A percentile compares a stretch with the other conserved stretches of the same genome.
These are phyloP conservation scores for Xanthostigma xanthostigma DNA, from an alignment of 2,888 invertebrate genomes.

Conservation along the genomic window DNA sequence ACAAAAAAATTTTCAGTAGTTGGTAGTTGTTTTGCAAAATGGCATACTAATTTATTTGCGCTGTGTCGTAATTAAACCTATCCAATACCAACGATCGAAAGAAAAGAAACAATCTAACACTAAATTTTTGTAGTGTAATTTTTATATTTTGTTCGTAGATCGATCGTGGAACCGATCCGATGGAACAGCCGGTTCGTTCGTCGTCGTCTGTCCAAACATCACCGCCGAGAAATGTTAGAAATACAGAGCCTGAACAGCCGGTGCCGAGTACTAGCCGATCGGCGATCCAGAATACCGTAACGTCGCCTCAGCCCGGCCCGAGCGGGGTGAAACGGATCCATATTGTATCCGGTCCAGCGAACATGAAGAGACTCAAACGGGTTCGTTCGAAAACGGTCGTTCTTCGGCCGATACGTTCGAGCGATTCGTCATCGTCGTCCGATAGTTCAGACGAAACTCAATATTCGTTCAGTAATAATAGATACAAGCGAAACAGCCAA, in stretches of 20 bases:
- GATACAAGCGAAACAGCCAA: background rate
- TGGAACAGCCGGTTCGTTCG: conserved; percentile 37
- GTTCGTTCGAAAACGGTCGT: conserved; percentile 3
- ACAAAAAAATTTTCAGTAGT: too few relatives aligned
- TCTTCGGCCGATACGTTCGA: conserved; percentile 7
- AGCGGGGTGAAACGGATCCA: conserved; percentile 5
- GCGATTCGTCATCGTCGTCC: conserved; percentile 9
- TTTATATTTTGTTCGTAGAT: conserved; percentile 28
- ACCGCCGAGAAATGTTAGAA: conserved; percentile 20
- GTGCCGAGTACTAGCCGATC: background rate
- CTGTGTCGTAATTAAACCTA: too few relatives aligned
- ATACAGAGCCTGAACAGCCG: background rate
- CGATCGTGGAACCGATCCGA: conserved; percentile 55
- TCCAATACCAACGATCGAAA: too few relatives aligned
- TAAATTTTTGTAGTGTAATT: too few relatives aligned
- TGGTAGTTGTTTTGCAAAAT: too few relatives aligned
- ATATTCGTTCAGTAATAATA: background rate
- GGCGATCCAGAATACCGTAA: background rate
- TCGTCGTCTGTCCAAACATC: conserved; percentile 24
- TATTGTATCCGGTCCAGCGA: background rate
- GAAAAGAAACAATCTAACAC: too few relatives aligned
- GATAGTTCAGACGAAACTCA: conserved; percentile 9
- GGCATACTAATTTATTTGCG: too few relatives aligned
- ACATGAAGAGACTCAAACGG: background rate
- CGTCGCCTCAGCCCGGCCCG: conserved; percentile 7